Evolutionary conservation across 2,797 vertebrate genomes (phyloP), one percentile per base, ranked within the genome.

Genomic region (Phrynocephalus guinanensis): DNA sequence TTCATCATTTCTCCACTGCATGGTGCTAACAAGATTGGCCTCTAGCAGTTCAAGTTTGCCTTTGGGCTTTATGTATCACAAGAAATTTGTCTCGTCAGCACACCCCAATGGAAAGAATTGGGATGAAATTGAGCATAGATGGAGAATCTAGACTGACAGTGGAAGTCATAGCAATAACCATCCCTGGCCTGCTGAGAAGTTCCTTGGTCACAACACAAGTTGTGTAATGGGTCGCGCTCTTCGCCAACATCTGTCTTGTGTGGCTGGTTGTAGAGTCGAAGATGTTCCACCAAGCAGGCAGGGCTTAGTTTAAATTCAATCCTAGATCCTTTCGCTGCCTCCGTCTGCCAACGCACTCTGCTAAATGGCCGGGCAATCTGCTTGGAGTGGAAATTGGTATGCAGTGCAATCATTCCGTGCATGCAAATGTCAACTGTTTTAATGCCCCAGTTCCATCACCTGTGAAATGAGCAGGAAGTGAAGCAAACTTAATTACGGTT

Each of bases 371-470:
- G 22, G 15, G 16, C 72, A 26, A 18, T 44, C 52, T 76, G 28
- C 11, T 70, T 50, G 66, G 15, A 48, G 20, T 24, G 18, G 20
- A 63, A 79, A 71, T 24, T 30, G 44, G 52, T 56, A 56, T 81
- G 71, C 72, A 77, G 20, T 26, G 3, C 28, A 22, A 11, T 44
- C 22, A 9, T 60, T 78, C 68, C 10, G 22, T 48, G 10, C 13
- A 26, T 70, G 28, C 33, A 71, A 78, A 50, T 72, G 33, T 75
- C 48, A 22, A n/a, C 76, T 44, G 30, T 70, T 76, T 76, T 50
- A 52, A 60, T 30, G 44, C 44, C 30, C 89, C 50, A 15, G 26
- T 72, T 84, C 48, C 10, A 83, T 56, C 73, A n/a, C 86, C 83
- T 83, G 28, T 52, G n/a, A 82, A 89, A 83, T 67, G 6, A 6